These are phyloP conservation scores for Mustela nigripes DNA, from an alignment of 2,113 vertebrate species.

Conservation along the genomic window DNA sequence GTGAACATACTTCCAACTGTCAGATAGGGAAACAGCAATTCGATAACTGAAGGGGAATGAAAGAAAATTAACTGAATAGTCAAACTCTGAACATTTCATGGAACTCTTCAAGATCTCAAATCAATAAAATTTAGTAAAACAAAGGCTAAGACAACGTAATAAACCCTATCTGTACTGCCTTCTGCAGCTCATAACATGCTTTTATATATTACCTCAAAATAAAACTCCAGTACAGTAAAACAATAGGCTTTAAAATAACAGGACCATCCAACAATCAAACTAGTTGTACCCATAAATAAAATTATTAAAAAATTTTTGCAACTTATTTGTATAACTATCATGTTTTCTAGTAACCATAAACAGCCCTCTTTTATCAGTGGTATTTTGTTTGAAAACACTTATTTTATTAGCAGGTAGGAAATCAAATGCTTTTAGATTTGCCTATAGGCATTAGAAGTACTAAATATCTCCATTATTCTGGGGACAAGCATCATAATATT, in stretches of 20 bases:
- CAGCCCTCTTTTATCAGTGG: neutral
- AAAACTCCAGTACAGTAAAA: neutral
- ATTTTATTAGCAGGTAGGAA: neutral
- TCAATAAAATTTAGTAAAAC: neutral
- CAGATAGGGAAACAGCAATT: neutral
- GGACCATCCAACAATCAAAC: neutral
- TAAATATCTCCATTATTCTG: neutral
- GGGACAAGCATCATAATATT: neutral
- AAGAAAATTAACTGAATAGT: neutral
- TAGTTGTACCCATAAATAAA: neutral
- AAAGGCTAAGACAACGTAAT: neutral
- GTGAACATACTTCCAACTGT: neutral
- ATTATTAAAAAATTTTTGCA: neutral
- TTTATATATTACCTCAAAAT: neutral
- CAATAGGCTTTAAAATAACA: neutral
- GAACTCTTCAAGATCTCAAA: neutral
- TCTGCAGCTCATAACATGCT: neutral
- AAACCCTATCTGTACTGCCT: neutral
- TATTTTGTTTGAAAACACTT: neutral
- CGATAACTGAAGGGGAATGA: neutral
- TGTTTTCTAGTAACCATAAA: neutral
- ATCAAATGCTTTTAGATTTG: neutral
- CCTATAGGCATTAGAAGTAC: neutral
- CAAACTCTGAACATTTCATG: neutral
- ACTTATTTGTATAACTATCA: neutral